A percentile compares a stretch with the other conserved stretches of the same genome.
Evolutionary conservation across 2,797 vertebrate species (phyloP).

Genomic region (Liparis tanakae): DNA sequence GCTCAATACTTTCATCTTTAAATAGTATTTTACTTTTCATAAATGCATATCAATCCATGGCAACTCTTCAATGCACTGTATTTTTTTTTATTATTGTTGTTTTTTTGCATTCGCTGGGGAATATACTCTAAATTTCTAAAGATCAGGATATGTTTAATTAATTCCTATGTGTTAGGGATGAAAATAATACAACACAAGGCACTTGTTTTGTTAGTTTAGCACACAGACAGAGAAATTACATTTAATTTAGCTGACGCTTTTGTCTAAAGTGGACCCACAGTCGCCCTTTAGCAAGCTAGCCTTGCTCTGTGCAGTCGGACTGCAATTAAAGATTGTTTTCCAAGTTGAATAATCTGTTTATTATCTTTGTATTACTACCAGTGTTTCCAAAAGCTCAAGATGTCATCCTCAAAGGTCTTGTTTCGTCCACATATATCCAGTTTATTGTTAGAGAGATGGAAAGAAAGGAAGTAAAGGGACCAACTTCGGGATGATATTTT

Average conservation of each 20-base stretch:
- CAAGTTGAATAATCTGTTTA: neutral
- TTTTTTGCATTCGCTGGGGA: neutral
- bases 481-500: conserved; percentile 2
- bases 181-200: neutral
- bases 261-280: no score
- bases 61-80: neutral
- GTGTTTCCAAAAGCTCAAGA: neutral
- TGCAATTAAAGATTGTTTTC: neutral
- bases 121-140: neutral
- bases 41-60: neutral
- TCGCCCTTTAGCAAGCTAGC: no score
- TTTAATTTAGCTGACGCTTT: no score
- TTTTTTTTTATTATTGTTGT: neutral
- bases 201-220: neutral
- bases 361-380: neutral
- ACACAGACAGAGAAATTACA: neutral
- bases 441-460: neutral
- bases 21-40: conserved; percentile 21
- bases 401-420: neutral
- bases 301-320: neutral
- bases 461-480: neutral
- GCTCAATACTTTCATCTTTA: conserved; percentile 28
- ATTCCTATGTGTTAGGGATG: neutral
- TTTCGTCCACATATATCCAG: neutral
- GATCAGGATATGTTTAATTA: neutral